Conservation (phyloP, 2,113 vertebrate species). For the Bolborhynchus lineola region DNA sequence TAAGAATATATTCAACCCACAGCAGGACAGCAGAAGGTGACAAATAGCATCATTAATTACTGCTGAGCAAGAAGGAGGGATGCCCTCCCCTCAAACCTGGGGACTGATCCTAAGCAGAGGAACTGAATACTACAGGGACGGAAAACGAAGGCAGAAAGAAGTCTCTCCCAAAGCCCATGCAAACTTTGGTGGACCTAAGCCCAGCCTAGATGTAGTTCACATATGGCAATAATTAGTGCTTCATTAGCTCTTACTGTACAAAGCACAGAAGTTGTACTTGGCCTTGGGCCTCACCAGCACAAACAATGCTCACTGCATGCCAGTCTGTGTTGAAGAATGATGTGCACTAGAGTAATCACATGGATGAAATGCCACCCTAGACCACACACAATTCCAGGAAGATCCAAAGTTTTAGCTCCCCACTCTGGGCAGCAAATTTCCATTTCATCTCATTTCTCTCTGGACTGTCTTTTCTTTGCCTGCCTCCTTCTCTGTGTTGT, state of each 20-base stretch:
- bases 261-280: background rate
- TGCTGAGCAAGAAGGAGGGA: background rate
- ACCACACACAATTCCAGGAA: background rate
- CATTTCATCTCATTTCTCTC: background rate
- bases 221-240: background rate
- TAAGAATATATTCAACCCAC: background rate
- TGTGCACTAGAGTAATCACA: background rate
- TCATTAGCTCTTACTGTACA: background rate
- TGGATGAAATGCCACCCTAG: background rate
- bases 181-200: background rate
- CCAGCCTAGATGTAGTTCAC: background rate
- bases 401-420: background rate
- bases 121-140: background rate
- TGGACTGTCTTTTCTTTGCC: background rate
- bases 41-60: fast-evolving
- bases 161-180: background rate
- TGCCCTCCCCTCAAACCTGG: background rate
- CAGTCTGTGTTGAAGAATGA: background rate
- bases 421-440: fast-evolving
- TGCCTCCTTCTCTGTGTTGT: background rate
- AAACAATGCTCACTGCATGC: background rate
- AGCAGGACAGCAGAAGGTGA: background rate
- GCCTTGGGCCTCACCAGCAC: background rate
- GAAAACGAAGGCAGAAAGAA: background rate
- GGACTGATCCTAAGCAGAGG: background rate